Base-by-base conservation (phyloP, 2,797 vertebrate genomes). In the Acanthopagrus latus region DNA sequence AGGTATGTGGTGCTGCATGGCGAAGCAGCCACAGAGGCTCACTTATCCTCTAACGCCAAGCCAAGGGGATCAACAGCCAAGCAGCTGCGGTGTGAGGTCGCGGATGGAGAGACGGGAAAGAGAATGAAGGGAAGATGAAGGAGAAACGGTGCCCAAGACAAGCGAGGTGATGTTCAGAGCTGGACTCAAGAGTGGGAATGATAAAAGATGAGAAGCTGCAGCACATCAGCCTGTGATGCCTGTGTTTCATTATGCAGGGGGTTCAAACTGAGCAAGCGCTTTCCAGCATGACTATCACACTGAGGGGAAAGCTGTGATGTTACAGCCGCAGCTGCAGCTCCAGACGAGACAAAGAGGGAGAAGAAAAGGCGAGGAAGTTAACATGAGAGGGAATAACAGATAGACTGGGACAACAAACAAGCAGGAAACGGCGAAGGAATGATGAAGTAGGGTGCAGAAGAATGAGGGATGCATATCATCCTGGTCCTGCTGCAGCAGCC, bases 401-500 rank as follows among this genome's bases (percentile, higher is more conserved):
- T 3, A 46, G n/a, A 69, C 18, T 7, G 33, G 17, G 54, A 58
- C 25, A 76, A 67, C 47, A 76, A 60, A 84, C 21, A 74, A 83
- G 23, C 33, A 59, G 56, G 57, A 77, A 56, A 59, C 10, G 12
- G 44, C 65, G 64, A 10, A 9, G 7, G 21, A 8, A 48, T 10
- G 17, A 21, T 13, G 54, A 64, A 51, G 64, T 52, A 75, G 64
- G 57, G 64, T 63, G 48, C 71, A 57, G 43, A 38, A 56, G 76
- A 78, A 67, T 44, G 78, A 65, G 23, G 64, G 66, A 81, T 76
- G 78, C 68, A 81, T 86, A 90, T 81, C 68, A 84, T 84, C 74
- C 81, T 71, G n/a, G 82, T 91, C 68, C 79, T 88, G 87, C 93
- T 93, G 94, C 93, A 91, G 89, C 86, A 80, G 76, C 80, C 58